Evolutionary conservation across 2,888 invertebrate genomes (phyloP).

Genomic region (Euspilapteryx auroguttella): DNA sequence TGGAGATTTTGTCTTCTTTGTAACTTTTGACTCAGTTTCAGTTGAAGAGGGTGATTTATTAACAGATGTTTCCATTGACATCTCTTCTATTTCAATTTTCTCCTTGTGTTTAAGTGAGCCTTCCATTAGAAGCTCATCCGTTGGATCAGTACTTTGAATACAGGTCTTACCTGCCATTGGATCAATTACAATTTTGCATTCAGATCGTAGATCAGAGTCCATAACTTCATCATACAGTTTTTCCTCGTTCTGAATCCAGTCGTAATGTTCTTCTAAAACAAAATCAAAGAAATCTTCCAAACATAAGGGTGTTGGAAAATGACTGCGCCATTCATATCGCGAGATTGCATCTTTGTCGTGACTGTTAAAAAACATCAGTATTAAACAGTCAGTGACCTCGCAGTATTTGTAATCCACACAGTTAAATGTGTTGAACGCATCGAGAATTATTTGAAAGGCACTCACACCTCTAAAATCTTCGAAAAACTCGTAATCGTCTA

Average conservation of each 20-base stretch:
- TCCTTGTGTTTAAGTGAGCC: slow-evolving; percentile 41
- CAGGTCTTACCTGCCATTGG: slow-evolving; percentile 21
- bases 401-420: slow-evolving; percentile 50
- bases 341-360: slow-evolving; percentile 34
- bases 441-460: slow-evolving; percentile 30
- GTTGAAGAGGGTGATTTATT: slow-evolving; percentile 9
- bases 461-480: slow-evolving; percentile 32
- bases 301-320: slow-evolving; percentile 48
- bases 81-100: slow-evolving; percentile 9
- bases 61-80: slow-evolving; percentile 10
- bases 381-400: slow-evolving; percentile 36
- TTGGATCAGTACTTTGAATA: slow-evolving; percentile 24
- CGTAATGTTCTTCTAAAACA: slow-evolving; percentile 43
- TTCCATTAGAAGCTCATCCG: slow-evolving; percentile 35
- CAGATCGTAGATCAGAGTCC: slow-evolving; percentile 18
- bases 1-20: slow-evolving; percentile 20
- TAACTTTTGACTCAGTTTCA: slow-evolving; percentile 17
- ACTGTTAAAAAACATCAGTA: slow-evolving; percentile 45
- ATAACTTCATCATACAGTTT: slow-evolving; percentile 29
- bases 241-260: slow-evolving; percentile 48
- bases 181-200: slow-evolving; percentile 18
- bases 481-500: slow-evolving; percentile 41
- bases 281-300: slow-evolving; percentile 59
- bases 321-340: slow-evolving; percentile 42
- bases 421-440: slow-evolving; percentile 36